Percentiles rank a stretch among this genome's conserved stretches.
These are phyloP conservation scores for Mus pahari DNA, from an alignment of 2,113 vertebrate genomes.

Conservation along the genomic window DNA sequence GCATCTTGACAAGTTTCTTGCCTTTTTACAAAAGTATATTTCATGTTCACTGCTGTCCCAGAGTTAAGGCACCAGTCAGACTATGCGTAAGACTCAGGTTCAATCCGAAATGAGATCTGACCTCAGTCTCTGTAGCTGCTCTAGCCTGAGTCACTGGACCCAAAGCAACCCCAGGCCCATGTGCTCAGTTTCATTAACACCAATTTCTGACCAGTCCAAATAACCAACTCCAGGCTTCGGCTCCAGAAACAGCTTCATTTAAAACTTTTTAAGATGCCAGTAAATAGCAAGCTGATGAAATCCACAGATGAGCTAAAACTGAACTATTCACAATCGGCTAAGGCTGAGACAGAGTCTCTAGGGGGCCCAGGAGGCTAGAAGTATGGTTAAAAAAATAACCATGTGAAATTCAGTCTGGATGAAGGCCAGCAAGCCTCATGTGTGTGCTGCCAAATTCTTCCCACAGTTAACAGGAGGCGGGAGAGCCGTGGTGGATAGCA, in stretches of 20 bases:
- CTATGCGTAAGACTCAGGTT: background rate
- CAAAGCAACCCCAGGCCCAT: background rate
- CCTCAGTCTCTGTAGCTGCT: conserved; percentile 1
- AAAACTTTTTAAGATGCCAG: conserved; percentile 57
- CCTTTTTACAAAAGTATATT: background rate
- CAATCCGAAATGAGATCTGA: background rate
- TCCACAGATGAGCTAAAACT: conserved; percentile 69
- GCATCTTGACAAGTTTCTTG: background rate
- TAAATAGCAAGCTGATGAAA: conserved; percentile 72
- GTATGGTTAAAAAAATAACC: conserved; percentile 68
- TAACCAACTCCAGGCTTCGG: background rate
- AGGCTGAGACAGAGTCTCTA: conserved; percentile 52
- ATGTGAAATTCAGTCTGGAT: conserved; percentile 66
- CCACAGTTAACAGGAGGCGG: conserved; percentile 37
- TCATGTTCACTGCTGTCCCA: background rate
- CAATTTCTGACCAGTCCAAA: conserved; percentile 11
- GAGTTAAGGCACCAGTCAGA: background rate
- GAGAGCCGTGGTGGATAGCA: background rate
- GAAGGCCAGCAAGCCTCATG: conserved; percentile 41
- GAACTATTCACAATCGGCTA: conserved; percentile 50
- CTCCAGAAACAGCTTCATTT: conserved; percentile 65
- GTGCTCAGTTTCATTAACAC: background rate
- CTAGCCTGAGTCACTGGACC: background rate
- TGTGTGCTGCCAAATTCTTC: conserved; percentile 56
- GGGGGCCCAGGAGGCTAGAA: conserved; percentile 60